A percentile compares a stretch with the other conserved stretches of the same genome.
Conservation (phyloP, 2,797 vertebrate species). For the Chloroceryle amazona region DNA sequence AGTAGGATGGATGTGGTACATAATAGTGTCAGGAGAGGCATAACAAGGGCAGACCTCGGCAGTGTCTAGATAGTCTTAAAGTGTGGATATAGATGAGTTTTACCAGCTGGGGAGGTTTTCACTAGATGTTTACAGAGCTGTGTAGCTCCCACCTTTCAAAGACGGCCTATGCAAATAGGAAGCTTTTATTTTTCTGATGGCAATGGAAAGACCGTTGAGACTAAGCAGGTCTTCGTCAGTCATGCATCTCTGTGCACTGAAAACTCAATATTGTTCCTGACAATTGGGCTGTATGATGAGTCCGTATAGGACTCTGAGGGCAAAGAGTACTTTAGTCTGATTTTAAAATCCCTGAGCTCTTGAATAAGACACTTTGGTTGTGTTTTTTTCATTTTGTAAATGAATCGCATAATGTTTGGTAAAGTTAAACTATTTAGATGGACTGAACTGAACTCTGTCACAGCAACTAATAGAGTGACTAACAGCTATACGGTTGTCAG, state of each 20-base stretch:
- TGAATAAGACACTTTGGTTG: background rate
- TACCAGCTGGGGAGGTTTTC: background rate
- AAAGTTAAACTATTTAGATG: background rate
- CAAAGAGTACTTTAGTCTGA: background rate
- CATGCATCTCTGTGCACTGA: background rate
- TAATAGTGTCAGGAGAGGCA: background rate
- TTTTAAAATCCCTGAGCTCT: background rate
- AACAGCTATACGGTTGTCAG: background rate
- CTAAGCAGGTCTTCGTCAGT: background rate
- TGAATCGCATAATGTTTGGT: background rate
- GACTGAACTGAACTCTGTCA: background rate
- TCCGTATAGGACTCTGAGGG: background rate
- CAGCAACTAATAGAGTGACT: background rate
- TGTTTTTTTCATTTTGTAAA: background rate
- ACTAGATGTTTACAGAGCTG: background rate
- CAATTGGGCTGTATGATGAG: background rate
- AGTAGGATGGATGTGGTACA: background rate
- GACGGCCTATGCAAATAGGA: background rate
- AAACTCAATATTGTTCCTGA: background rate
- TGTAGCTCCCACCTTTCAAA: background rate
- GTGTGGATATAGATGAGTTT: background rate
- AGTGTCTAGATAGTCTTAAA: background rate
- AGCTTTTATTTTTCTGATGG: background rate
- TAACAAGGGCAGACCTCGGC: accelerated
- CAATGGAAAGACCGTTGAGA: background rate